Percentiles rank a stretch among this genome's conserved stretches.
These are phyloP conservation scores for Columba janthina DNA, from an alignment of 2,113 vertebrate species.

Conservation along the genomic window DNA sequence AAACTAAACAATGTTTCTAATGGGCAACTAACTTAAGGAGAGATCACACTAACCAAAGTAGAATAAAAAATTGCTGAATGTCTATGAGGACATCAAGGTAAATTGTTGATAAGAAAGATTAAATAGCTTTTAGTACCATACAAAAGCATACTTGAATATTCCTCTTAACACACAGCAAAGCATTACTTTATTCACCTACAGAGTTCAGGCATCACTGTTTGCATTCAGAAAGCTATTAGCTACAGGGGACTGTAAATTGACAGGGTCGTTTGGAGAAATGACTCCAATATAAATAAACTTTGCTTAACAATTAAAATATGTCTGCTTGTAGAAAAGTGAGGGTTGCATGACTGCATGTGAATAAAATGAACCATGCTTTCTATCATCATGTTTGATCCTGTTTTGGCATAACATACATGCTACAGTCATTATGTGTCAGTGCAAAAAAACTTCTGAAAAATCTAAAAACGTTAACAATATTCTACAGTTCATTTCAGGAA, in stretches of 20 bases:
- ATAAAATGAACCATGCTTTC: not conserved
- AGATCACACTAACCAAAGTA: not conserved
- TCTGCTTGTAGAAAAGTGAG: not conserved
- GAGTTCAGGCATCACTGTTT: not conserved
- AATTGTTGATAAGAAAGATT: not conserved
- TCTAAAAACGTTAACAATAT: not conserved
- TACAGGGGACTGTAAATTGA: not conserved
- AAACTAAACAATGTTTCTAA: not conserved
- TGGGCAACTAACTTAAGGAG: not conserved
- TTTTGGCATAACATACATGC: not conserved
- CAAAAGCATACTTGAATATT: not conserved
- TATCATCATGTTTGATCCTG: not conserved
- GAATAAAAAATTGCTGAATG: not conserved
- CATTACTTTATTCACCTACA: not conserved
- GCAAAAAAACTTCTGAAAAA: not conserved
- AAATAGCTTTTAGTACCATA: not conserved
- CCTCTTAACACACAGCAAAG: not conserved
- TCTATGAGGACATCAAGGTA: not conserved
- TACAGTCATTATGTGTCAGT: not conserved
- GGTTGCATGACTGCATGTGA: not conserved
- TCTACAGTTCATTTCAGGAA: not conserved
- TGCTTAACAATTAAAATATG: not conserved
- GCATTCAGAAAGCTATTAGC: slow-evolving; percentile 8
- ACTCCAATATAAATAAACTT: not conserved
- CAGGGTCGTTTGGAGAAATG: not conserved